Conservation (phyloP, 2,797 vertebrate genomes). For the Aulostomus chinensis region DNA sequence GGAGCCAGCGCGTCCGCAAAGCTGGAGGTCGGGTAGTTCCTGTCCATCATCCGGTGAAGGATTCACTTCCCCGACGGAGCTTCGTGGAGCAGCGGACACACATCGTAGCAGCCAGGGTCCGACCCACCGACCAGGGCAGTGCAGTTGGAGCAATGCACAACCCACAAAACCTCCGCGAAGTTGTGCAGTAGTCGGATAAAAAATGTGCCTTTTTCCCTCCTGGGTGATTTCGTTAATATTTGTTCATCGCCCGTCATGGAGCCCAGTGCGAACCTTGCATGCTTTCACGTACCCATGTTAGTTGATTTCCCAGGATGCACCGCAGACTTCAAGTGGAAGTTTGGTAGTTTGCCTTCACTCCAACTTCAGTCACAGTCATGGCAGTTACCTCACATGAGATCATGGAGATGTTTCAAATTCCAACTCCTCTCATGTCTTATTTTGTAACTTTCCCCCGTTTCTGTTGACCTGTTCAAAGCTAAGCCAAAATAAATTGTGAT, state of each 20-base stretch:
- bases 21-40: constrained; percentile 91
- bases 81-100: constrained; percentile 72
- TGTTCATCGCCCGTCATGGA: constrained; percentile 56
- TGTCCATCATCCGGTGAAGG: constrained; percentile 91
- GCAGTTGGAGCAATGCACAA: constrained; percentile 44
- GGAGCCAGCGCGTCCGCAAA: constrained; percentile 88
- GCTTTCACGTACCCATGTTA: constrained; percentile 80
- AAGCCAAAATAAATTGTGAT: no score
- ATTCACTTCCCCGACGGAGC: constrained; percentile 74
- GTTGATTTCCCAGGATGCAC: constrained; percentile 86
- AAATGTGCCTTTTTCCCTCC: constrained; percentile 25
- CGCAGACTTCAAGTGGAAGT: constrained; percentile 68
- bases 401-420: no score
- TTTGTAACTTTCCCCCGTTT: no score
- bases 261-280: constrained; percentile 58
- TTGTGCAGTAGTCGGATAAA: constrained; percentile 22
- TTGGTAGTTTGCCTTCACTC: constrained; percentile 40
- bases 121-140: constrained; percentile 50
- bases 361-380: no score
- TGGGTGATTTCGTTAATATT: constrained; percentile 43
- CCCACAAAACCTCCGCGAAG: constrained; percentile 21
- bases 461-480: no score
- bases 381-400: no score
- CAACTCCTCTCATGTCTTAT: no score
- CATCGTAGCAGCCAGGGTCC: constrained; percentile 70